Conservation (phyloP, 2,888 invertebrate genomes). For the Troides oblongomaculatus region DNA sequence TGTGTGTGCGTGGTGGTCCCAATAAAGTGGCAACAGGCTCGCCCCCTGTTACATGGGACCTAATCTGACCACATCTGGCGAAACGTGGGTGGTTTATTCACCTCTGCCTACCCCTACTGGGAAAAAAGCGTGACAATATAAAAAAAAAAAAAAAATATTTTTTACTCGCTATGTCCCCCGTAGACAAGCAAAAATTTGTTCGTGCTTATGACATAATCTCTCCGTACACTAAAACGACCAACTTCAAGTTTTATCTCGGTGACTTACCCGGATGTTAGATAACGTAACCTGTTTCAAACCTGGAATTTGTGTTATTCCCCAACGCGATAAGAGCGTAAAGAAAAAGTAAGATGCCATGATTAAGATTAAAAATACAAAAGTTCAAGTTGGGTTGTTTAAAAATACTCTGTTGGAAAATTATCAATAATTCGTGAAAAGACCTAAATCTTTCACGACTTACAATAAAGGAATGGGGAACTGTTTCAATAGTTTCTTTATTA, state of each 20-base stretch:
- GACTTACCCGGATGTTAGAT: constrained; percentile 36
- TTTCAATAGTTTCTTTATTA: too few relatives aligned
- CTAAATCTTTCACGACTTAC: too few relatives aligned
- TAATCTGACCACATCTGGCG: too few relatives aligned
- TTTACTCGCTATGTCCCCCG: neutral
- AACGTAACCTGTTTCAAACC: constrained; percentile 36
- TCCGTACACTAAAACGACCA: neutral
- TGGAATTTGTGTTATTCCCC: constrained; percentile 34
- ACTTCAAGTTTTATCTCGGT: constrained; percentile 28
- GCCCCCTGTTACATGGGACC: too few relatives aligned
- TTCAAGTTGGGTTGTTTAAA: neutral
- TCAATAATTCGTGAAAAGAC: neutral
- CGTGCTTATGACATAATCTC: constrained; percentile 18
- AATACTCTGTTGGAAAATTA: neutral
- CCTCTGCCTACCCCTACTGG: too few relatives aligned
- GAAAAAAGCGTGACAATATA: too few relatives aligned
- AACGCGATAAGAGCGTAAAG: constrained; percentile 30
- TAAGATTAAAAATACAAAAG: neutral
- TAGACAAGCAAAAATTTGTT: constrained; percentile 6
- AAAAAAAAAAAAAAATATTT: neutral
- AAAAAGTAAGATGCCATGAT: neutral
- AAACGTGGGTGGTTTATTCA: too few relatives aligned
- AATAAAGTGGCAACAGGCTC: too few relatives aligned
- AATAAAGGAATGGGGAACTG: too few relatives aligned
- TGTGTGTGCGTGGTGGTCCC: too few relatives aligned